Evolutionary conservation across 1,140 invertebrate species (phyloP), one percentile per base, ranked within the genome.

Genomic region (Drosophila fuyamai): DNA sequence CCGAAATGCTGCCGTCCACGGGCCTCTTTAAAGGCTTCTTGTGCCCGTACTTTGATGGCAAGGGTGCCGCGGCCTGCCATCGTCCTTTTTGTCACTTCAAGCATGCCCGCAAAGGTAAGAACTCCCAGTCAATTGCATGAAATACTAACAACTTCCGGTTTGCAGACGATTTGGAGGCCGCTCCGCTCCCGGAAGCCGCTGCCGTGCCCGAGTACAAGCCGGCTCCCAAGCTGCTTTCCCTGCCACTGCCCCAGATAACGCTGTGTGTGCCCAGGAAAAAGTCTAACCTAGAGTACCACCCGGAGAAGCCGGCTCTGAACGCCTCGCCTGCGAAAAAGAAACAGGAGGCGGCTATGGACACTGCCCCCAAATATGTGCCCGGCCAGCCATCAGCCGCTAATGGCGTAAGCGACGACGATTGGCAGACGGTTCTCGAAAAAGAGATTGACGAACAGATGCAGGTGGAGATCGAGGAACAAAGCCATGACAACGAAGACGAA

Each of bases 51-150:
- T 97, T 95, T 88, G 95, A 96, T 77, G 95, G 96, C 41, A 57
- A 41, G 43, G 75, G 71, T 12, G 46, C 59, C n/a, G 32, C 23
- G 41, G 92, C 94, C 51, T 98, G 97, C 93, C 96, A 96, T 75
- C 94, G 97, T 84, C 96, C 97, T 16, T 97, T 97, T 92, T 98
- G 97, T 93, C 97, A 97, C 93, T 98, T 97, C 92, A 95, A 96
- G 91, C 97, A 98, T 93, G 93, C 94, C 79, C 95, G 95, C 85
- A 95, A 94, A 94, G 95, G 94, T 94, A 91, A 93, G 78, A 35
- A 23, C 10, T 27, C 32, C 4, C 27, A 16, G 2, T 51, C 1
- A 12, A 54, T 48, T 54, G 38, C 35, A 6, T 6, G 12, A 14
- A 13, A 13, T 58, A 51, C 7, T 56, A 23, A 53, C 5, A 9